Evolutionary conservation across 2,113 vertebrate species (phyloP).

Genomic region (Fulmarus glacialis): DNA sequence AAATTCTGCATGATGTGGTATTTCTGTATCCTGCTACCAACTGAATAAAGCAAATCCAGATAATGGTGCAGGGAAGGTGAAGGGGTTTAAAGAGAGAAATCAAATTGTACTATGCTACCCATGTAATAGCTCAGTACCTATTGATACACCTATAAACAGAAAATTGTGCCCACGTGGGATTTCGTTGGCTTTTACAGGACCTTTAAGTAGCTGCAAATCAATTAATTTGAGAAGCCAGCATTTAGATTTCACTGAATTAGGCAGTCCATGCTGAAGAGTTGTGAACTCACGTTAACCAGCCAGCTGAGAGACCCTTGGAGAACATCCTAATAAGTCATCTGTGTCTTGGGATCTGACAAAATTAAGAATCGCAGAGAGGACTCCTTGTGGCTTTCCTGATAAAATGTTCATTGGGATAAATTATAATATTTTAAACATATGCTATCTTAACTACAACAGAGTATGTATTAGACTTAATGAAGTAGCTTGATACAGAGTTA

Average conservation of each 20-base stretch:
- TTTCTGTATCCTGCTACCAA: not conserved
- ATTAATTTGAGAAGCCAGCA: not conserved
- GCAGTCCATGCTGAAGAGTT: not conserved
- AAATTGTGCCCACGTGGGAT: rapidly evolving
- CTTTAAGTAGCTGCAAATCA: not conserved
- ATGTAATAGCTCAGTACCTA: not conserved
- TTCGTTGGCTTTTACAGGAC: not conserved
- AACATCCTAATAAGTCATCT: not conserved
- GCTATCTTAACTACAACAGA: not conserved
- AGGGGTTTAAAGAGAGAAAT: not conserved
- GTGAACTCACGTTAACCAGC: not conserved
- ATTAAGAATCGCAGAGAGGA: not conserved
- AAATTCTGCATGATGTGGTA: not conserved
- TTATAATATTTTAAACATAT: not conserved
- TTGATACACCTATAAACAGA: not conserved
- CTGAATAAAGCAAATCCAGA: not conserved
- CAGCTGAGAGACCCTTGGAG: not conserved
- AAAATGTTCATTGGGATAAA: not conserved
- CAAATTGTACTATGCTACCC: not conserved
- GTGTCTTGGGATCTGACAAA: not conserved
- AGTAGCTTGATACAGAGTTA: not conserved
- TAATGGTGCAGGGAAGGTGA: not conserved
- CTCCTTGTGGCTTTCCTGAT: not conserved
- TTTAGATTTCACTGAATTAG: not conserved
- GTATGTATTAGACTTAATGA: not conserved